Evolutionary conservation across 2,113 vertebrate species (phyloP).

Genomic region (Eupsittula cactorum): DNA sequence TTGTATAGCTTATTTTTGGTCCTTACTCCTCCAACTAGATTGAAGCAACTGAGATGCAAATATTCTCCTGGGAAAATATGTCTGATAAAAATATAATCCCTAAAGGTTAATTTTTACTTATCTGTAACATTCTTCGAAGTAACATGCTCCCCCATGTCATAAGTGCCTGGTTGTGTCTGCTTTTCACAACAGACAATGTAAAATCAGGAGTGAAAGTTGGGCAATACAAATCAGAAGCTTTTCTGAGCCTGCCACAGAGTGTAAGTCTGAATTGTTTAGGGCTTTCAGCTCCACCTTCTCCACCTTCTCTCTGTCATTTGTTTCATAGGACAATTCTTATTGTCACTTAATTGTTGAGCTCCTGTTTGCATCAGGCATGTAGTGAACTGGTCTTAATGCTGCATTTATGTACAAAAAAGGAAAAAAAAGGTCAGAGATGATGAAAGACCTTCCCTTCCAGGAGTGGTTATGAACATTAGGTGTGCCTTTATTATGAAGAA

Average conservation of each 20-base stretch:
- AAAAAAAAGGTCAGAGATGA: not conserved
- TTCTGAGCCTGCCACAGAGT: not conserved
- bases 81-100: not conserved
- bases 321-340: not conserved
- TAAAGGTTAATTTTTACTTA: not conserved
- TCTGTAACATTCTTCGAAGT: not conserved
- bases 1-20: not conserved
- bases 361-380: not conserved
- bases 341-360: not conserved
- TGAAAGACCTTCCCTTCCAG: not conserved
- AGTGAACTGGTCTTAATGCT: not conserved
- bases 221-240: not conserved
- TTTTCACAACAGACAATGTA: not conserved
- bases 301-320: not conserved
- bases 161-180: not conserved
- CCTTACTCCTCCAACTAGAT: not conserved
- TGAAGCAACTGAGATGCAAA: not conserved
- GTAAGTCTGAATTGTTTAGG: not conserved
- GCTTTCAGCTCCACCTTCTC: not conserved
- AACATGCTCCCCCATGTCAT: not conserved
- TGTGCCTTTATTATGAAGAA: not conserved
- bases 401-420: not conserved
- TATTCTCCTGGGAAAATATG: not conserved
- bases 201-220: not conserved
- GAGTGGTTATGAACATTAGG: not conserved